Evolutionary conservation across 2,797 vertebrate species (phyloP).

Genomic region (Periparus ater): DNA sequence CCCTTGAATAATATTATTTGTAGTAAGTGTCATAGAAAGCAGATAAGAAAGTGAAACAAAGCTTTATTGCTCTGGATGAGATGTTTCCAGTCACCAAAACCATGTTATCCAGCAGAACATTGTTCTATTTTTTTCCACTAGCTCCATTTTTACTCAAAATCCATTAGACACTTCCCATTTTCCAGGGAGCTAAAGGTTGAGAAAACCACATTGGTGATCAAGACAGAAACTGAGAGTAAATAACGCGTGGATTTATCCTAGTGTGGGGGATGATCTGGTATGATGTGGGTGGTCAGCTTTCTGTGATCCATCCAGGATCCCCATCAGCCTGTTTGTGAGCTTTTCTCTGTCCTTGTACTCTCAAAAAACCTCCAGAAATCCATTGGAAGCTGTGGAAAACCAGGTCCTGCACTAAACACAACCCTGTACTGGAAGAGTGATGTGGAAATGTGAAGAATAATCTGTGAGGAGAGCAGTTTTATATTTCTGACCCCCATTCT

Average conservation of each 20-base stretch:
- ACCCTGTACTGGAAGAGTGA: neutral
- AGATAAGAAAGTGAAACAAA: neutral
- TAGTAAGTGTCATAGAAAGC: neutral
- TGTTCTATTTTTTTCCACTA: neutral
- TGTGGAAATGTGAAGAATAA: neutral
- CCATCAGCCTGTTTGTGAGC: neutral
- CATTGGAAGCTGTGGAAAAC: neutral
- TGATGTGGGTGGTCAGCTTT: neutral
- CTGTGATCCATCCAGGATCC: neutral
- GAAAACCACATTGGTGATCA: neutral
- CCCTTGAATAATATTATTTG: neutral
- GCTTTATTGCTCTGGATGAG: neutral
- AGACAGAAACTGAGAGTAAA: neutral
- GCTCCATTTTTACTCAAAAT: neutral
- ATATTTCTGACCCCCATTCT: neutral
- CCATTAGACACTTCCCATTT: neutral
- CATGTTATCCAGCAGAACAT: neutral
- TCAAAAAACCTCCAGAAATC: neutral
- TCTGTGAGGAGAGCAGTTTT: neutral
- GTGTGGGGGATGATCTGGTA: neutral
- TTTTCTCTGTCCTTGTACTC: neutral
- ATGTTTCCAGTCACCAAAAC: neutral
- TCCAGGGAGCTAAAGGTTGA: neutral
- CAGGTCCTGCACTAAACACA: neutral
- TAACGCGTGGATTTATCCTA: neutral